Evolutionary conservation across 2,113 vertebrate species (phyloP).

Genomic region (Cyprinodon tularosa): DNA sequence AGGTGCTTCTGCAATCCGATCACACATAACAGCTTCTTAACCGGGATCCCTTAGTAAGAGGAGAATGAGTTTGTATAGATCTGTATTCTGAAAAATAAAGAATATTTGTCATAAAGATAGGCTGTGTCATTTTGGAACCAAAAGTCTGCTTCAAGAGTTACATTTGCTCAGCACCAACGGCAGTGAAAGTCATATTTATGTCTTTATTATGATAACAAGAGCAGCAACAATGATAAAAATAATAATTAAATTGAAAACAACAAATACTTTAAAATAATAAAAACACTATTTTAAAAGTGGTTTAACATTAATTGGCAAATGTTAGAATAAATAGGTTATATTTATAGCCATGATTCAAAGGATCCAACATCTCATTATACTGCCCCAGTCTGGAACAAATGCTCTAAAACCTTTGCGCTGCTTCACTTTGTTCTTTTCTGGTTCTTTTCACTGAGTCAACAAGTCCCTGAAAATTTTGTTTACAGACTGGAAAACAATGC

Average conservation of each 20-base stretch:
- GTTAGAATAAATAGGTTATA: too few relatives aligned
- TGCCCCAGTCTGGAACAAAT: too few relatives aligned
- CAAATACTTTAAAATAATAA: too few relatives aligned
- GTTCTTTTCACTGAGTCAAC: background rate
- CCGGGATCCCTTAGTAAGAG: constrained; percentile 14
- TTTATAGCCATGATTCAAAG: too few relatives aligned
- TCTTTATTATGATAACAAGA: background rate
- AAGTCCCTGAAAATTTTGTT: background rate
- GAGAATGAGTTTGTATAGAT: constrained; percentile 47
- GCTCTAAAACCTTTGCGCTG: too few relatives aligned
- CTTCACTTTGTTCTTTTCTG: background rate
- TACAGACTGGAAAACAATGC: too few relatives aligned
- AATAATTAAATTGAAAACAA: too few relatives aligned
- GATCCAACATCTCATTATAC: too few relatives aligned
- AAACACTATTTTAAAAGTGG: too few relatives aligned
- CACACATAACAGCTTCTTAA: constrained; percentile 15
- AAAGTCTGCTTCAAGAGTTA: background rate
- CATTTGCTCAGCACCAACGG: too few relatives aligned
- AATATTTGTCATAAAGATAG: constrained; percentile 46
- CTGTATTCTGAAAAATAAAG: constrained; percentile 70
- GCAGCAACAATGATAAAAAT: too few relatives aligned
- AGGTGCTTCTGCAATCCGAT: constrained; percentile 10
- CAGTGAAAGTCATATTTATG: background rate
- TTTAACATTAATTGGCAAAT: too few relatives aligned
- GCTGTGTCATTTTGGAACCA: constrained; percentile 32